A percentile compares a stretch with the other conserved stretches of the same genome.
These are phyloP conservation scores for Perizoma flavofasciatum DNA, from an alignment of 2,888 invertebrate genomes.

Conservation along the genomic window DNA sequence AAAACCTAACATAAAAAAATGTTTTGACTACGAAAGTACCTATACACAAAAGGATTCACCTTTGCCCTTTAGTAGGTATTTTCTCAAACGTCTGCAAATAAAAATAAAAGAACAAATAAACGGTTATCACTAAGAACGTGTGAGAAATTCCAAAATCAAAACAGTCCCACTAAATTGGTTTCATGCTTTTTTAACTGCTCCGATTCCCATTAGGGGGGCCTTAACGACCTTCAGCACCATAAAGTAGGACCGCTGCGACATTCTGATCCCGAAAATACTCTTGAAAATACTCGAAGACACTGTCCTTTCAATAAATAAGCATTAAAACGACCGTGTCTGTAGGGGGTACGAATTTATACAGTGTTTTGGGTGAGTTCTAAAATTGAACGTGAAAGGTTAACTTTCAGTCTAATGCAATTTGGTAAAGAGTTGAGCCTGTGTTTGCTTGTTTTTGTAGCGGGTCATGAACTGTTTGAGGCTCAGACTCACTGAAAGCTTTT, in stretches of 20 bases:
- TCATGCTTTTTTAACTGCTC: conserved; percentile 34
- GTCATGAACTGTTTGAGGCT: background rate
- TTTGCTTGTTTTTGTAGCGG: conserved; percentile 10
- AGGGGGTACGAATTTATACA: conserved; percentile 37
- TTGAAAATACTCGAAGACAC: conserved; percentile 51
- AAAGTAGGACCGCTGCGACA: conserved; percentile 69
- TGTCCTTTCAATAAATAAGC: conserved; percentile 80
- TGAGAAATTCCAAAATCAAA: conserved; percentile 33
- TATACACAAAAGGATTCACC: background rate
- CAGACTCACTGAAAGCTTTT: too few relatives aligned
- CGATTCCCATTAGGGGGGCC: conserved; percentile 36
- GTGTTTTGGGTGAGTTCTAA: conserved; percentile 32
- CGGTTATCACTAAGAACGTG: conserved; percentile 27
- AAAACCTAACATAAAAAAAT: too few relatives aligned
- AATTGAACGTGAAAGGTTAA: conserved; percentile 23
- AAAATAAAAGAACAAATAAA: conserved; percentile 29
- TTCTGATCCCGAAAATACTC: conserved; percentile 73
- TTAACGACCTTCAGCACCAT: conserved; percentile 43
- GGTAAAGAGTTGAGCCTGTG: conserved; percentile 12
- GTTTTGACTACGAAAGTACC: too few relatives aligned
- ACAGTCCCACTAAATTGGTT: conserved; percentile 28
- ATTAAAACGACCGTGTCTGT: conserved; percentile 65
- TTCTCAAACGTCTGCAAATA: conserved; percentile 18
- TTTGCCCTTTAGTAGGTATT: conserved; percentile 1
- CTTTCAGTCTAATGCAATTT: conserved; percentile 23